Evolutionary conservation across 2,888 invertebrate genomes (phyloP).

Genomic region (Venusia cambrica): DNA sequence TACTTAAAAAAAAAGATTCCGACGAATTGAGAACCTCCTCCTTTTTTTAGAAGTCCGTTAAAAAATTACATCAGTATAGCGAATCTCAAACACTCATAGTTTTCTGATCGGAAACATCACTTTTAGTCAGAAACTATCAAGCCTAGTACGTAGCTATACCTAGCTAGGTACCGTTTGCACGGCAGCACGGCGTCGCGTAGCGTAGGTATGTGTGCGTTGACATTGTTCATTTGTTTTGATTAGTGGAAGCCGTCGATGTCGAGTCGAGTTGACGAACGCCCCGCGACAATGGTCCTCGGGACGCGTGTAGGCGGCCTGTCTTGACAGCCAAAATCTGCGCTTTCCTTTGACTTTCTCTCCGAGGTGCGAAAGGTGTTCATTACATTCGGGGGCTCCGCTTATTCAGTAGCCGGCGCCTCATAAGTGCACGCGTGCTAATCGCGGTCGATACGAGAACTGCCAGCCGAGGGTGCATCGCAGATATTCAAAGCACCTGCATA

Average conservation of each 20-base stretch:
- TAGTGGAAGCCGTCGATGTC: constrained; percentile 43
- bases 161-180: too few relatives aligned
- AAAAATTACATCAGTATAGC: too few relatives aligned
- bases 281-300: constrained; percentile 73
- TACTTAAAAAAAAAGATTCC: too few relatives aligned
- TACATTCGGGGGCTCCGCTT: constrained; percentile 73
- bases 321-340: constrained; percentile 78
- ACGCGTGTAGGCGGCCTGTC: constrained; percentile 70
- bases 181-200: background rate
- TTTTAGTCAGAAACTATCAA: too few relatives aligned
- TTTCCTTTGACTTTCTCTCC: constrained; percentile 80
- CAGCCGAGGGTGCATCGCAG: constrained; percentile 56
- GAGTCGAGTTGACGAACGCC: constrained; percentile 67
- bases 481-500: constrained; percentile 79
- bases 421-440: constrained; percentile 76
- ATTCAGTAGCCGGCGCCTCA: constrained; percentile 76
- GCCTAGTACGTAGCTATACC: too few relatives aligned
- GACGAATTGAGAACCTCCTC: too few relatives aligned
- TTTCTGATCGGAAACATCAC: too few relatives aligned
- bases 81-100: too few relatives aligned
- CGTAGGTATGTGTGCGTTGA: constrained; percentile 29
- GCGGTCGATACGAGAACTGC: constrained; percentile 39
- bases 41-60: too few relatives aligned
- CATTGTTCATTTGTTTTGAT: constrained; percentile 60
- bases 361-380: constrained; percentile 78